These are phyloP conservation scores for Tethya wilhelma DNA, from an alignment of 37 sponge, comb jelly and placozoan genomes.

Conservation along the genomic window DNA sequence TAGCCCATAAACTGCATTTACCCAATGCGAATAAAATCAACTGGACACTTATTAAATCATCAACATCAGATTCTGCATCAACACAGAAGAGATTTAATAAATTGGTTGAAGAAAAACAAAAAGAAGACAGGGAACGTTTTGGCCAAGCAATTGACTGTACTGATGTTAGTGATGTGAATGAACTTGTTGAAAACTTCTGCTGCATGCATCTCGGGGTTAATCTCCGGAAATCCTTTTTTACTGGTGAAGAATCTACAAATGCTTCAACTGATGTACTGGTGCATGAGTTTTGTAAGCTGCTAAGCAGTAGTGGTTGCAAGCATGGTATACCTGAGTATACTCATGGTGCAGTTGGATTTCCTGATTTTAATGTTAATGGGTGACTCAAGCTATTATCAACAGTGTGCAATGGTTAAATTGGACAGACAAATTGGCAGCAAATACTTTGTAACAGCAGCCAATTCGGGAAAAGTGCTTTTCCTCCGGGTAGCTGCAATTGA, in stretches of 20 bases:
- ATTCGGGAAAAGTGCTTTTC: conserved; percentile 39
- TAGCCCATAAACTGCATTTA: conserved; percentile 15
- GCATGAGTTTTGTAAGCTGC: conserved; percentile 42
- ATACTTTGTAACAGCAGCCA: conserved; percentile 53
- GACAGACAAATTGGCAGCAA: conserved; percentile 50
- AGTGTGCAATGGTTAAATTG: conserved; percentile 21
- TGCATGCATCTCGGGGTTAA: conserved; percentile 67
- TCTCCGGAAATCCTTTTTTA: conserved; percentile 60
- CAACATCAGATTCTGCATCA: conserved; percentile 30
- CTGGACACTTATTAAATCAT: conserved; percentile 37
- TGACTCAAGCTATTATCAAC: conserved; percentile 22
- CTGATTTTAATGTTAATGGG: no score
- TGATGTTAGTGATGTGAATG: conserved; percentile 8
- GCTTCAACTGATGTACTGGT: conserved; percentile 21
- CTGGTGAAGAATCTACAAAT: conserved; percentile 13
- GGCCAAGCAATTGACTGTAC: conserved; percentile 24
- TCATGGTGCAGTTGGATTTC: conserved; percentile 34
- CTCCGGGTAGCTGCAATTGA: conserved; percentile 38
- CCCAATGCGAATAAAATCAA: conserved; percentile 48
- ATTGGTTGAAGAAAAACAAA: conserved; percentile 22
- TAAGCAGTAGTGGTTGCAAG: conserved; percentile 23
- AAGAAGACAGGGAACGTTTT: conserved; percentile 16
- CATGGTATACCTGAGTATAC: conserved; percentile 35
- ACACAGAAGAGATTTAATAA: conserved; percentile 50
- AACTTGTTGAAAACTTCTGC: conserved; percentile 64